A percentile compares a stretch with the other conserved stretches of the same genome.
phyloP scores from a whole-genome alignment of 1,140 invertebrate genomes.

The Leptopilina clavipes region DNA sequence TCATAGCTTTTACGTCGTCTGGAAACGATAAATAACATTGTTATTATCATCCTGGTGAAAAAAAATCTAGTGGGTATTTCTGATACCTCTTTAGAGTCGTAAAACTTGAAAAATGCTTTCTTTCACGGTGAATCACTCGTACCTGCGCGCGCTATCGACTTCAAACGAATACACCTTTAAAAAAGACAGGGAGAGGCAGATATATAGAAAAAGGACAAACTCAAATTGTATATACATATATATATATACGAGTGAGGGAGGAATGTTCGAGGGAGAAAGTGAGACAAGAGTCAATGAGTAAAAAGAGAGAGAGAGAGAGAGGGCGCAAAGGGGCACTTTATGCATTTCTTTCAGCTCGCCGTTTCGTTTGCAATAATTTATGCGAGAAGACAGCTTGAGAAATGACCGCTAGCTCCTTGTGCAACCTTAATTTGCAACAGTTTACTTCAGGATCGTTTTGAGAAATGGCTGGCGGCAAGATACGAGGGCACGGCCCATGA shows the following conservation, averaged over 20 bases:
- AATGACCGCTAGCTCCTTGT: constrained; percentile 70
- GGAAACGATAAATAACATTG: constrained; percentile 29
- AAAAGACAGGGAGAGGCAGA: constrained; percentile 16
- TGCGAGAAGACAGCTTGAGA: constrained; percentile 71
- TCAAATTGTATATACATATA: too few species aligned
- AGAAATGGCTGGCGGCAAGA: constrained; percentile 62
- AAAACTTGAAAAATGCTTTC: constrained; percentile 46
- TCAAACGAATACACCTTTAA: constrained; percentile 42
- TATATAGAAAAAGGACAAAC: constrained; percentile 5
- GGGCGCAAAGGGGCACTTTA: constrained; percentile 56
- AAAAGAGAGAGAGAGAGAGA: constrained; percentile 30
- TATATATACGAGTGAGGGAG: constrained; percentile 20
- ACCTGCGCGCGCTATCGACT: constrained; percentile 52
- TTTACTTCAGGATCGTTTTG: constrained; percentile 67
- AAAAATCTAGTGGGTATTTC: constrained; percentile 32
- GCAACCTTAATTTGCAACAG: constrained; percentile 72
- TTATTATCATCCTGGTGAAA: constrained; percentile 25
- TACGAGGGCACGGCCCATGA: constrained; percentile 48
- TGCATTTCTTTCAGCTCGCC: constrained; percentile 68
- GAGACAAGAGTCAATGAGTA: constrained; percentile 37
- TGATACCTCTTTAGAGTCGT: constrained; percentile 30
- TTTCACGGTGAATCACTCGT: constrained; percentile 53
- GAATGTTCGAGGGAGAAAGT: constrained; percentile 39
- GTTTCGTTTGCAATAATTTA: constrained; percentile 73
- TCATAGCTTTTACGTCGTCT: constrained; percentile 24